Evolutionary conservation across 2,888 invertebrate species (phyloP), one percentile per base, ranked within the genome.

Genomic region (Nomada flava): DNA sequence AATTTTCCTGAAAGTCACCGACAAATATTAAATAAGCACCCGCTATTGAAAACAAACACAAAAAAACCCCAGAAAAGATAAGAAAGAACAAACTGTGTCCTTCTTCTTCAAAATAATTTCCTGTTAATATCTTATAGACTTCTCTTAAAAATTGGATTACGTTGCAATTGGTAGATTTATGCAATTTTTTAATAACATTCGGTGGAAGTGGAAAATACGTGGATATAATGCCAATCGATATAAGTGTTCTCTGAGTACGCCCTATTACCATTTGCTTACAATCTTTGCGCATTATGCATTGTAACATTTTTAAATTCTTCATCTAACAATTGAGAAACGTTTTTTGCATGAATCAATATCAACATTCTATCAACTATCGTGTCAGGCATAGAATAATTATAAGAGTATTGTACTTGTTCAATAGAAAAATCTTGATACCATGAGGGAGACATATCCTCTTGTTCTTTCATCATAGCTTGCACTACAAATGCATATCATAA

Each of bases 31-130:
- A 52, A 13, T 15, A 29, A 62, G 47, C 20, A 44, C 2, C 5
- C 47, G 50, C 23, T 26, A n/a, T n/a, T 15, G 52, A 52, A 15
- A 1, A 52, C 18, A 52, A n/a, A 9, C 9, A 52, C n/a, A 29
- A 60, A 44, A 26, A 57, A n/a, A 18, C 47, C 23, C 52, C 13
- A 55, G 2, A n/a, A 20, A 73, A n/a, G n/a, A 76, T 23, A 26
- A 44, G 26, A 18, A 63, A 53, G 11, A 42, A 86, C 87, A n/a
- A 79, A 93, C 93, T 92, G 36, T 91, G 87, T 74, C 81, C 84
- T 72, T 93, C 92, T 4, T 91, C 86, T 67, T 90, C 90, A 62
- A 93, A 92, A 83, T 92, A 91, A 79, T 86, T 85, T 59, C 93
- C 93, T 4, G 88, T 89, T 36, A 92, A 72, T 20, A 86, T 85